Evolutionary conservation across 2,888 invertebrate genomes (phyloP), one percentile per base, ranked within the genome.

Genomic region (Eupithecia pulchellata): DNA sequence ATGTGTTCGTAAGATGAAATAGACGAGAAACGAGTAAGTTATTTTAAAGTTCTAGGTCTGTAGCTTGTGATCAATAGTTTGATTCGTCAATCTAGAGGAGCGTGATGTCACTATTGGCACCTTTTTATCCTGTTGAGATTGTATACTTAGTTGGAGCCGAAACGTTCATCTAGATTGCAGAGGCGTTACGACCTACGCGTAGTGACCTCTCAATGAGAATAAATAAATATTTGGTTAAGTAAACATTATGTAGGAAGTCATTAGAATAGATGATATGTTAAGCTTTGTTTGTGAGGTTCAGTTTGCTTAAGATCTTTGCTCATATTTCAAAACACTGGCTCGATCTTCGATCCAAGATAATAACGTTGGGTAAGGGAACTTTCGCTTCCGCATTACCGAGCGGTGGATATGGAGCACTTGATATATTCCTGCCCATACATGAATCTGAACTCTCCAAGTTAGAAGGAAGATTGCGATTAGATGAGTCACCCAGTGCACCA

Each of bases 1-100:
- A 89, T 84, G 82, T 77, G 79, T 72, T 73, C 79, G 75, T 82
- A 89, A 87, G 79, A 93, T 93, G 93, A 92, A 88, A 92, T 92
- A 92, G 87, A 87, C 84, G 71, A 82, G 5, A 82, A 79, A 76
- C 73, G 73, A 75, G 77, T 81, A 82, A 91, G 92, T 93, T 42
- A 57, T 70, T 66, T 68, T 25, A 20, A 30, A 4, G n/a, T 11
- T 60, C n/a, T 5, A 47, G 47, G 11, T 71, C 34, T 42, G 29
- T 39, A 17, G 36, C 14, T 29, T 42, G 65, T 73, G 85, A 91
- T 90, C 90, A 87, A 89, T 90, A 89, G 84, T 79, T 86, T 85
- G 80, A 70, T 20, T 39, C 52, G 25, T 25, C 17, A 25, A 39
- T 52, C 29, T 17, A 8, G 57, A 57, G 6, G 27, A 68, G 77